Conservation (phyloP, 2,113 vertebrate species). For the Sialia sialis region DNA sequence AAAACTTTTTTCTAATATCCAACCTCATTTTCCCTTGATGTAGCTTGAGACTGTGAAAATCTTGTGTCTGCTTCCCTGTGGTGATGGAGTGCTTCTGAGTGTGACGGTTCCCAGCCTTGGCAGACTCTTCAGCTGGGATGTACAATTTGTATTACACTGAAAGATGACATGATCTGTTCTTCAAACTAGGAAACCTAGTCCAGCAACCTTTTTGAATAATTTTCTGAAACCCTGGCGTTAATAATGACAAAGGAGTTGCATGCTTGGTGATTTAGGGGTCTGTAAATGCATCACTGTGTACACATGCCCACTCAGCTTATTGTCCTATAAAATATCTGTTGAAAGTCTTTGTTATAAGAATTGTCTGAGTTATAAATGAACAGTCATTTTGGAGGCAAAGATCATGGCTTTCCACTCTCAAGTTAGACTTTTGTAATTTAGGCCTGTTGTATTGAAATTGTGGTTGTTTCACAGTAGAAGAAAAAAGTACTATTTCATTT, state of each 20-base stretch:
- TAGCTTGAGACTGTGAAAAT: background rate
- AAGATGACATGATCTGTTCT: background rate
- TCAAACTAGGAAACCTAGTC: background rate
- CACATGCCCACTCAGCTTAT: background rate
- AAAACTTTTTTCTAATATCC: no score
- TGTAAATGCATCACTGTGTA: background rate
- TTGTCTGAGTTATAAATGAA: background rate
- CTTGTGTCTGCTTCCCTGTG: background rate
- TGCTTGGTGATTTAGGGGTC: background rate
- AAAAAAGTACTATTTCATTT: background rate
- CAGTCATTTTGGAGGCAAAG: background rate
- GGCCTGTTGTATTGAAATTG: background rate
- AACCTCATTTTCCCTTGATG: no score
- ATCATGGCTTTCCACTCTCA: background rate
- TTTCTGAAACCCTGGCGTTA: background rate
- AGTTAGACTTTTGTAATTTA: background rate
- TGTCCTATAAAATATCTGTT: background rate
- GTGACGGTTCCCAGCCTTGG: background rate
- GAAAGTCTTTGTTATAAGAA: background rate
- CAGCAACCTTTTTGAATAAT: background rate
- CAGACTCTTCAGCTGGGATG: background rate
- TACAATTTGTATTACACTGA: background rate
- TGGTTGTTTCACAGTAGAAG: background rate
- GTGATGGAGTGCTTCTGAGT: background rate
- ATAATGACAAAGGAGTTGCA: background rate